A percentile compares a stretch with the other conserved stretches of the same genome.
Conservation (phyloP, 2,797 vertebrate species). For the Darevskia mixta region DNA sequence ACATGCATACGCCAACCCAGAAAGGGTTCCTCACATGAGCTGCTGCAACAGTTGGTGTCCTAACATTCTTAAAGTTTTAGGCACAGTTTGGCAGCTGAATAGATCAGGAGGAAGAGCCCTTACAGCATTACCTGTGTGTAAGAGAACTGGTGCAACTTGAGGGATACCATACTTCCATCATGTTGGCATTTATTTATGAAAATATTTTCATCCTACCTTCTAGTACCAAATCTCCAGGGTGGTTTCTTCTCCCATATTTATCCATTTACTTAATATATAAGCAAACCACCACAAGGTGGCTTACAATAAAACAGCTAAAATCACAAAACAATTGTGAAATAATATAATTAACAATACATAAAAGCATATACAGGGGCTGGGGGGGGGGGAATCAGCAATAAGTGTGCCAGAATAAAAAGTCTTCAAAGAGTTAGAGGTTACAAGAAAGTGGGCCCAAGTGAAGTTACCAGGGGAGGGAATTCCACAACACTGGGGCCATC, state of each 20-base stretch:
- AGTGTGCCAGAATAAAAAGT: too few species aligned
- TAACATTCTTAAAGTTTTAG: not conserved
- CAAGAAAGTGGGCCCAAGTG: too few species aligned
- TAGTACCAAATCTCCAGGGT: too few species aligned
- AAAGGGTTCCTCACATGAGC: not conserved
- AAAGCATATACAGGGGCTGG: too few species aligned
- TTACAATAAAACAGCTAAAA: not conserved
- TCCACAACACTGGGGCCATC: too few species aligned
- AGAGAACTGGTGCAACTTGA: not conserved
- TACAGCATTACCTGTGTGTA: not conserved
- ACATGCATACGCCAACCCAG: not conserved
- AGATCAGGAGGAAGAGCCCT: not conserved
- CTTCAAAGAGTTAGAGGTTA: too few species aligned
- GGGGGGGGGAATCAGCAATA: too few species aligned
- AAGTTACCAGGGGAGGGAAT: too few species aligned
- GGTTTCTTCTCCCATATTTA: too few species aligned
- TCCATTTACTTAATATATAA: not conserved
- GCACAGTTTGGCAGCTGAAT: not conserved
- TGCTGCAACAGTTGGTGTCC: not conserved
- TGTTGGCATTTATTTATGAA: not conserved
- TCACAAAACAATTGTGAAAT: too few species aligned
- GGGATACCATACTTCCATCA: not conserved
- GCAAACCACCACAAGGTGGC: not conserved
- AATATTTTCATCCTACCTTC: not conserved
- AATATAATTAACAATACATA: too few species aligned